Evolutionary conservation across 1,140 invertebrate species (phyloP).

Genomic region (Drosophila nannoptera): DNA sequence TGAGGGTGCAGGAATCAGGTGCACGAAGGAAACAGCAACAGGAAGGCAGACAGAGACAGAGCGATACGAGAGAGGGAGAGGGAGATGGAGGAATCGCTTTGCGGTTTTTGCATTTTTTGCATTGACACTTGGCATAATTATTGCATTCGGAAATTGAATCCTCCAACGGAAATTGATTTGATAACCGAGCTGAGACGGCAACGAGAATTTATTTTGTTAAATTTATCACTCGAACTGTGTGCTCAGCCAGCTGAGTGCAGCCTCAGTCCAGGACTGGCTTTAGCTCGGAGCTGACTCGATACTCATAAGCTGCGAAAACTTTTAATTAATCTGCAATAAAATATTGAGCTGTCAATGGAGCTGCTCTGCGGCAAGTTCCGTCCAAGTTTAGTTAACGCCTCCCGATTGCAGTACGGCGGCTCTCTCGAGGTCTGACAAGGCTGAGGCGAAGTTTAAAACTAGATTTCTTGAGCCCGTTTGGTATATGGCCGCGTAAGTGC

Average conservation of each 20-base stretch:
- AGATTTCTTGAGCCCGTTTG: neutral
- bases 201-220: conserved; percentile 32
- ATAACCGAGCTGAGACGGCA: conserved; percentile 46
- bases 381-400: conserved; percentile 9
- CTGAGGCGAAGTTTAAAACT: conserved; percentile 23
- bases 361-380: neutral
- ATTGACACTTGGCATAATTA: conserved; percentile 77
- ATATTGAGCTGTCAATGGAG: too few species aligned
- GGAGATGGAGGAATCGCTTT: neutral
- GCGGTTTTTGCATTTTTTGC: conserved; percentile 50
- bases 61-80: neutral
- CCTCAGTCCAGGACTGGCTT: neutral
- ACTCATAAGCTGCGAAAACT: too few species aligned
- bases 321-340: too few species aligned
- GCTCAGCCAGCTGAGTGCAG: neutral
- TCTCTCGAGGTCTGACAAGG: neutral
- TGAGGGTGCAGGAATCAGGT: conserved; percentile 35
- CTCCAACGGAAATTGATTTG: conserved; percentile 74
- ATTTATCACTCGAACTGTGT: conserved; percentile 30
- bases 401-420: neutral
- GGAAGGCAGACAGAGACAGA: neutral
- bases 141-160: conserved; percentile 78
- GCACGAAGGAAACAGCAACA: neutral
- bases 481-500: conserved; percentile 9
- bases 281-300: neutral